Conservation (phyloP, 2,113 vertebrate genomes). For the Zapornia atra region DNA sequence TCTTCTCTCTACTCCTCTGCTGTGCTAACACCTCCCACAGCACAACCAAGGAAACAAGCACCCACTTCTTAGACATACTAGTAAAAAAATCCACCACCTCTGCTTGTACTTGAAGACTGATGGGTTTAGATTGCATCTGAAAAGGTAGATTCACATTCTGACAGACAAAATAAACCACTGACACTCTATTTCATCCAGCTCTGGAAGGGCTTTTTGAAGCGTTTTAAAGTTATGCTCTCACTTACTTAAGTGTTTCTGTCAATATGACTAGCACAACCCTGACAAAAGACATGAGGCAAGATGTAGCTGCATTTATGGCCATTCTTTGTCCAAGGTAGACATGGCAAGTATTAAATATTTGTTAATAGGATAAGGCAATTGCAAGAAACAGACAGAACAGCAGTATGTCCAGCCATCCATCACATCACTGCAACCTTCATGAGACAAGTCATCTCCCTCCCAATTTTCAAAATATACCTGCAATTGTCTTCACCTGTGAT, state of each 20-base stretch:
- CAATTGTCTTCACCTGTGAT: not conserved
- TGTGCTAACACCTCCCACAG: constrained; percentile 23
- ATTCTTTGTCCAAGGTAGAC: not conserved
- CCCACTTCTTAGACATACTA: not conserved
- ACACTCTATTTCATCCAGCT: not conserved
- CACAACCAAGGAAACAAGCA: constrained; percentile 12
- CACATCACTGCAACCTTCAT: not conserved
- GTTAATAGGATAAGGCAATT: not conserved
- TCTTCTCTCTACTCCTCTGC: not conserved
- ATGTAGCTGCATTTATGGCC: not conserved
- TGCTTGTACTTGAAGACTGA: not conserved
- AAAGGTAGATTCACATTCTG: not conserved
- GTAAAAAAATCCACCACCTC: not conserved
- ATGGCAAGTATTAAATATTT: not conserved
- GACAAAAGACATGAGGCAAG: not conserved
- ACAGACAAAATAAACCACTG: not conserved
- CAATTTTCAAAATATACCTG: not conserved
- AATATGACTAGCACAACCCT: not conserved
- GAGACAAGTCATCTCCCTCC: not conserved
- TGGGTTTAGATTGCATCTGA: not conserved
- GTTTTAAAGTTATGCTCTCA: not conserved
- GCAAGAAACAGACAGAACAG: not conserved
- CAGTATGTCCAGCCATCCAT: not conserved
- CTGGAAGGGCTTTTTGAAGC: too few relatives aligned
- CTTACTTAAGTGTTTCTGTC: not conserved